A percentile compares a stretch with the other conserved stretches of the same genome.
Evolutionary conservation across 2,888 invertebrate species (phyloP).

Genomic region (Acanthoscelides obtectus): DNA sequence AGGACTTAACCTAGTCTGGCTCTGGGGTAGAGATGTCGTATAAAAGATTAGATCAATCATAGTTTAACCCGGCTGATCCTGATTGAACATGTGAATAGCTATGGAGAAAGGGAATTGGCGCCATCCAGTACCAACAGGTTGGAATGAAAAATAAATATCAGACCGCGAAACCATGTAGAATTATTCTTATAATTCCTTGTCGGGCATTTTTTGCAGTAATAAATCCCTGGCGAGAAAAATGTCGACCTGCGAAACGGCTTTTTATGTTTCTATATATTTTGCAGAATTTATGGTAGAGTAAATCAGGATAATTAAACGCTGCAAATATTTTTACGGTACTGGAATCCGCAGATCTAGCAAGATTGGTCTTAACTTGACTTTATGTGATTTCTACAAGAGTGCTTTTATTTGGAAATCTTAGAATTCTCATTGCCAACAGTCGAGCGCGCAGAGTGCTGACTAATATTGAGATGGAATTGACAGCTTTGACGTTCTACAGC

Average conservation of each 20-base stretch:
- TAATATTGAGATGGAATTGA: no score
- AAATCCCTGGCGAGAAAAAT: not conserved
- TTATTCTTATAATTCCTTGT: not conserved
- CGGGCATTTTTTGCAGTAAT: not conserved
- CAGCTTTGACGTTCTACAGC: no score
- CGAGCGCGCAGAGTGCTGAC: no score
- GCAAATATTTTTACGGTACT: not conserved
- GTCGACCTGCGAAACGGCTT: not conserved
- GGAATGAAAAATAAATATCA: not conserved
- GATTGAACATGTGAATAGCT: not conserved
- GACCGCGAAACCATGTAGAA: not conserved
- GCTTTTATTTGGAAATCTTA: no score
- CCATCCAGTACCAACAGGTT: not conserved
- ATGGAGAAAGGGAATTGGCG: not conserved
- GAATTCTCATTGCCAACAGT: no score
- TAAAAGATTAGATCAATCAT: no score
- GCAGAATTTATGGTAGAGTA: not conserved
- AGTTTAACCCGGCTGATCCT: not conserved
- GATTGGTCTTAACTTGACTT: not conserved
- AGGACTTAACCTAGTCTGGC: no score
- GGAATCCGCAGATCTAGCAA: not conserved
- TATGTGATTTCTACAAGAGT: not conserved
- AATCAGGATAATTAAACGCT: not conserved
- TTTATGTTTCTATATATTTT: not conserved
- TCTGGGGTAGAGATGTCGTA: no score